phyloP scores from a whole-genome alignment of 2,797 vertebrate species.

The Cossypha caffra region DNA sequence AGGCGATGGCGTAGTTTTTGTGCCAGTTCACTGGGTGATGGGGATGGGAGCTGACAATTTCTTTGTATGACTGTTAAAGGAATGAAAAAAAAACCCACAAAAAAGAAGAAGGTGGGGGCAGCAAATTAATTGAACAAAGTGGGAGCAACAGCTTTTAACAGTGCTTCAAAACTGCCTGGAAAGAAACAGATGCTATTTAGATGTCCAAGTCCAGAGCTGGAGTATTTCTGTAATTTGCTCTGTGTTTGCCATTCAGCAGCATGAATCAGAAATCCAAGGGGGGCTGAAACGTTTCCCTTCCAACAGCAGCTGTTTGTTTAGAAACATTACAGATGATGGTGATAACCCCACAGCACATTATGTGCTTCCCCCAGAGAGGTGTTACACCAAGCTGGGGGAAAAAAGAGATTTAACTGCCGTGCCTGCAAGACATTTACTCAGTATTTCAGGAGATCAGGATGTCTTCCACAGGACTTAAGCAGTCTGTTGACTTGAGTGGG shows the following conservation, averaged over 20 bases:
- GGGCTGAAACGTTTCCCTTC: constrained; percentile 39
- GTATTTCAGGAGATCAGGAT: constrained; percentile 39
- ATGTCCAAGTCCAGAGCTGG: not conserved
- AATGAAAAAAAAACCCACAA: not conserved
- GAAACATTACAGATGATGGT: constrained; percentile 15
- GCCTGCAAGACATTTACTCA: constrained; percentile 53
- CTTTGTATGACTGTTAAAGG: constrained; percentile 87
- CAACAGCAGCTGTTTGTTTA: constrained; percentile 58
- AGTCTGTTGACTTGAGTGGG: not conserved
- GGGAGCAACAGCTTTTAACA: constrained; percentile 22
- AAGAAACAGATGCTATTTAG: constrained; percentile 47
- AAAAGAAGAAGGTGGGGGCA: too few species aligned
- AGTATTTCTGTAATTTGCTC: constrained; percentile 4
- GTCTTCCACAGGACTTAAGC: not conserved
- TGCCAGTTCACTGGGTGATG: constrained; percentile 95
- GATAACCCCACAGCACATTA: constrained; percentile 27
- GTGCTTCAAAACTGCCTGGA: not conserved
- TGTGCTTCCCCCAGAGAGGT: constrained; percentile 42
- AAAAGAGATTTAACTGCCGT: constrained; percentile 33
- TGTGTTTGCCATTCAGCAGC: constrained; percentile 25
- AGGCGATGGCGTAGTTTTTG: constrained; percentile 95
- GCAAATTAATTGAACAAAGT: constrained; percentile 3
- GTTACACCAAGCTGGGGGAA: not conserved
- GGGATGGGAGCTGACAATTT: constrained; percentile 83
- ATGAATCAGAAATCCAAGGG: constrained; percentile 46